Evolutionary conservation across 2,888 invertebrate genomes (phyloP), one percentile per base, ranked within the genome.

Genomic region (Acronicta leporina): DNA sequence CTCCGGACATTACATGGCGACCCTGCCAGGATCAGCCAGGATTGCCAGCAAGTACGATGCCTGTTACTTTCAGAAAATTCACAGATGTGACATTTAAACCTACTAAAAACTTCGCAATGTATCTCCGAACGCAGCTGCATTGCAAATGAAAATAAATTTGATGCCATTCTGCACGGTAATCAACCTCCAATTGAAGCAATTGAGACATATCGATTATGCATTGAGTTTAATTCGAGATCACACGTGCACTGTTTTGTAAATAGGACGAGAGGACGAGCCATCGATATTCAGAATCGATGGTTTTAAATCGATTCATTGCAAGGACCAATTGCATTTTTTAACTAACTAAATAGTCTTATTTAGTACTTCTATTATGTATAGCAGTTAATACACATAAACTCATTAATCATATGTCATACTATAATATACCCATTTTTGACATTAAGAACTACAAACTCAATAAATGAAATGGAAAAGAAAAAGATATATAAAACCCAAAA

Each of bases 401-500:
- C 7, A 27, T 5, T 7, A 27, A 7, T 5, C 27, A 27, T 6
- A 6, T 27, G 27, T 4, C 27, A 7, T 27, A 7, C 27, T 5
- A 27, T 27, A 20, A 20, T 20, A 4, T 20, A 20, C 4, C 3
- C 3, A 27, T 5, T 27, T 27, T 7, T 5, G 27, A 27, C 5
- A 27, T 30, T 30, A 7, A 30, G 30, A 30, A 30, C 30, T 30
- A 30, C 30, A 30, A 30, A 30, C 13, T 27, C 27, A 27, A 38
- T 30, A 4, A 14, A n/a, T 43, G 40, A 16, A n/a, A n/a, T n/a
- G n/a, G n/a, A 7, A 5, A 9, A 13, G 1, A 30, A 5, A 53
- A 14, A n/a, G 11, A 52, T 50, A 56, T 35, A 68, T 58, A 33
- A 13, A 49, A 58, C 27, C 30, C 64, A 33, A 13, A 49, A 58